phyloP scores from a whole-genome alignment of 2,888 invertebrate species.

The Megaustenia siamemsis region DNA sequence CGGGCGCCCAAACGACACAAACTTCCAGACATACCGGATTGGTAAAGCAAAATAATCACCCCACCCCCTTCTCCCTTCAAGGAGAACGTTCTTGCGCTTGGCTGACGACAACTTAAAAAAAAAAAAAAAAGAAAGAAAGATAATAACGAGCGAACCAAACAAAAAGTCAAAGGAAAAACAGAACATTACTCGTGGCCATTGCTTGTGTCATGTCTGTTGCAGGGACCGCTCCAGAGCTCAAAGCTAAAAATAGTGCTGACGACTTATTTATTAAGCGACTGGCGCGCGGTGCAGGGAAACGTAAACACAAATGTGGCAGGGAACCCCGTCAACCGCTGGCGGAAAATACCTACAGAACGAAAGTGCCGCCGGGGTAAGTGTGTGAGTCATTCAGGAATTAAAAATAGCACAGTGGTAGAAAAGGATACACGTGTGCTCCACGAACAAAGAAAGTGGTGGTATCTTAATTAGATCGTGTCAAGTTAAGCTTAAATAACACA shows the following conservation, averaged over 20 bases:
- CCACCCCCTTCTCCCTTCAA: not conserved
- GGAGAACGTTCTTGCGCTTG: not conserved
- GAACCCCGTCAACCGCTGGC: conserved; percentile 2
- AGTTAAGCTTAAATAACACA: too few relatives aligned
- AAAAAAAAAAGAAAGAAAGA: not conserved
- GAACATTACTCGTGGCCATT: not conserved
- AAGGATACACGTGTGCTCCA: not conserved
- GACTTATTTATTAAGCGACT: conserved; percentile 11
- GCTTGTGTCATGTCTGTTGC: conserved; percentile 29
- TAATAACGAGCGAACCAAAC: not conserved
- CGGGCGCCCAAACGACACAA: too few relatives aligned
- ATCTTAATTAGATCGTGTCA: too few relatives aligned
- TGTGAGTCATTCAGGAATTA: not conserved
- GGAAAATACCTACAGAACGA: conserved; percentile 2
- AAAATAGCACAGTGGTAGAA: not conserved
- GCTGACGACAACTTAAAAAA: not conserved
- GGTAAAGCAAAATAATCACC: not conserved
- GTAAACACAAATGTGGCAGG: conserved; percentile 34
- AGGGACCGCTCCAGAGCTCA: not conserved
- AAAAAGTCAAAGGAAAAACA: not conserved
- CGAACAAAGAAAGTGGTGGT: conserved; percentile 3
- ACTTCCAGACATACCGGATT: too few relatives aligned
- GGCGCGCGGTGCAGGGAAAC: not conserved
- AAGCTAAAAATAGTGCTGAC: conserved; percentile 48
- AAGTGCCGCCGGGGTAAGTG: not conserved